Conservation (phyloP, 2,888 invertebrate genomes). For the Auanema sp. region DNA sequence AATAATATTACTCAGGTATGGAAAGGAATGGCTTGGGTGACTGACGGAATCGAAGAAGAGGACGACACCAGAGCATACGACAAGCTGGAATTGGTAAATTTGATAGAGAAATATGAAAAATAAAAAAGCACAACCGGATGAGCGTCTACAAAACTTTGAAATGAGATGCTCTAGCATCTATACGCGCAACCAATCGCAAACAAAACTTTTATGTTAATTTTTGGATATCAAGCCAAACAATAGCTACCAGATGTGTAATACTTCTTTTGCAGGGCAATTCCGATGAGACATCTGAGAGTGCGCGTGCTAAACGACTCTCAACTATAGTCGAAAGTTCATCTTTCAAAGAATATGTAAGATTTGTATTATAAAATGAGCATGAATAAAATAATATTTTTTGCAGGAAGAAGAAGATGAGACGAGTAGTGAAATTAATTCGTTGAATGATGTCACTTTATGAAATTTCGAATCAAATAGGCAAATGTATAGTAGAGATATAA, state of each 20-base stretch:
- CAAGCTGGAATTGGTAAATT: slow-evolving; percentile 44
- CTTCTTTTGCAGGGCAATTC: slow-evolving; percentile 40
- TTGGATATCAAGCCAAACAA: not conserved
- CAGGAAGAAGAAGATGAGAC: slow-evolving; percentile 43
- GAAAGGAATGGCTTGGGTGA: slow-evolving; percentile 64
- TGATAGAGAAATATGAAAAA: not conserved
- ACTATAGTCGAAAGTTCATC: slow-evolving; percentile 59
- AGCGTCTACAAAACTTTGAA: too few species aligned
- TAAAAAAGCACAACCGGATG: not conserved
- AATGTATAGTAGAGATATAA: too few species aligned
- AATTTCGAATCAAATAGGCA: not conserved
- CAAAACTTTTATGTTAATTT: too few species aligned
- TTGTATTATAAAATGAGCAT: not conserved
- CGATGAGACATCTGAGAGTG: slow-evolving; percentile 45
- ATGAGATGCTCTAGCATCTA: not conserved
- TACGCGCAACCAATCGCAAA: too few species aligned
- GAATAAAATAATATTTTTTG: slow-evolving; percentile 5
- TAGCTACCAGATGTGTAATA: not conserved
- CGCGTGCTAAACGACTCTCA: slow-evolving; percentile 51
- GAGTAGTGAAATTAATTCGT: slow-evolving; percentile 54
- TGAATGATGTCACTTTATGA: slow-evolving; percentile 54
- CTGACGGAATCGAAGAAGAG: slow-evolving; percentile 62
- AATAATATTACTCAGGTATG: slow-evolving; percentile 41
- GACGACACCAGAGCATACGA: slow-evolving; percentile 53
- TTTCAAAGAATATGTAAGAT: slow-evolving; percentile 49